Conservation (phyloP, 1,140 invertebrate species). For the Apocrypta bakeri region DNA sequence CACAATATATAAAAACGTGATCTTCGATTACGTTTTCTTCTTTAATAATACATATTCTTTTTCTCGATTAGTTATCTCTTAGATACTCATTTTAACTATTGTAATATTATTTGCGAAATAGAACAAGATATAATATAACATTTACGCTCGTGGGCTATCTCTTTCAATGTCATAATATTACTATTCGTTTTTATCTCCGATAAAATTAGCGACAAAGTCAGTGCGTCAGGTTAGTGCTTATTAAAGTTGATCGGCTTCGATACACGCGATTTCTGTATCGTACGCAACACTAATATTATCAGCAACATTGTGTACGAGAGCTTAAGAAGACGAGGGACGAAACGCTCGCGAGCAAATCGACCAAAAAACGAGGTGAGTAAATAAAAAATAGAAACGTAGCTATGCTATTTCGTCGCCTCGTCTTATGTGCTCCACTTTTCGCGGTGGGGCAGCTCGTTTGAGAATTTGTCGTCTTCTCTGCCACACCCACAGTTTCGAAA, state of each 20-base stretch:
- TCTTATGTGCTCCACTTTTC: not conserved
- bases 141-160: constrained; percentile 57
- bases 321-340: constrained; percentile 4
- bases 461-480: constrained; percentile 58
- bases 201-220: not conserved
- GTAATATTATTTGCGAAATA: constrained; percentile 64
- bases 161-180: constrained; percentile 1
- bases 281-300: not conserved
- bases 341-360: constrained; percentile 7
- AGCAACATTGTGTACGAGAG: not conserved
- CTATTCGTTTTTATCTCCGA: not conserved
- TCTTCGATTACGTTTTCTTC: constrained; percentile 15
- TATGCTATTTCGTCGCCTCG: not conserved
- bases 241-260: constrained; percentile 26
- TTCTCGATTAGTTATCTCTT: constrained; percentile 43
- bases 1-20: constrained; percentile 21
- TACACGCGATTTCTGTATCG: not conserved
- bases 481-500: constrained; percentile 67
- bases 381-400: not conserved
- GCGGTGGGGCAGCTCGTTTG: not conserved
- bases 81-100: constrained; percentile 60
- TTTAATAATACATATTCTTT: constrained; percentile 14
- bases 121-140: constrained; percentile 65
- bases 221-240: not conserved
- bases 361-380: not conserved